Evolutionary conservation across 2,888 invertebrate genomes (phyloP).

Genomic region (Epistrophe grossulariae): DNA sequence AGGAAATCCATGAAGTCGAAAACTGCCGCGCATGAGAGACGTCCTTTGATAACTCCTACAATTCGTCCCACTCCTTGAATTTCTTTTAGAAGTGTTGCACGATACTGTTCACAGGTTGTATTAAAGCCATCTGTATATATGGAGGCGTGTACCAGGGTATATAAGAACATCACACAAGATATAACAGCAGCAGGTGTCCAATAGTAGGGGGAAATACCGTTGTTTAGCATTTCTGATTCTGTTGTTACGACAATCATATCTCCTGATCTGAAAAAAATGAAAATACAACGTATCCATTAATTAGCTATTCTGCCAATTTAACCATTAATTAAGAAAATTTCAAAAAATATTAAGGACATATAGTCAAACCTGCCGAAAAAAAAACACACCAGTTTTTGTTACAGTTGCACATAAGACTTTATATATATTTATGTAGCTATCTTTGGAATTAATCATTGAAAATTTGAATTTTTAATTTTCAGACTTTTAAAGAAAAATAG

Average conservation of each 20-base stretch:
- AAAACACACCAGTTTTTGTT: too few relatives aligned
- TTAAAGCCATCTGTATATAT: conserved; percentile 90
- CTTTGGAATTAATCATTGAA: too few relatives aligned
- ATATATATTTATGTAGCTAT: too few relatives aligned
- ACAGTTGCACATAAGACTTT: too few relatives aligned
- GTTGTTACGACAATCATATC: conserved; percentile 88
- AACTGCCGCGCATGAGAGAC: conserved; percentile 89
- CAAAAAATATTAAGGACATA: too few relatives aligned
- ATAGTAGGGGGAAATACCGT: conserved; percentile 87
- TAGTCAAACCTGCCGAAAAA: too few relatives aligned
- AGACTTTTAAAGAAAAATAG: too few relatives aligned
- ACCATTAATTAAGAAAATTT: too few relatives aligned
- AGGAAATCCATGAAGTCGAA: conserved; percentile 94
- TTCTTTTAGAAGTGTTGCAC: conserved; percentile 87
- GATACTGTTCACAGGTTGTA: conserved; percentile 90
- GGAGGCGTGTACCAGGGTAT: conserved; percentile 88
- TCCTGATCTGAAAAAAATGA: conserved; percentile 85
- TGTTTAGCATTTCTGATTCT: conserved; percentile 86
- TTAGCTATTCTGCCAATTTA: not conserved
- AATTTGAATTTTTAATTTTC: too few relatives aligned
- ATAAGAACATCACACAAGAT: conserved; percentile 87
- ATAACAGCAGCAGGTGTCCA: conserved; percentile 89
- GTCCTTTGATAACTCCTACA: conserved; percentile 83
- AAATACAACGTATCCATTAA: not conserved
- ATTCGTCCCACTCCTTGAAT: conserved; percentile 83